These are phyloP conservation scores for Pogonus chalceus DNA, from an alignment of 1,140 invertebrate genomes.

Conservation along the genomic window DNA sequence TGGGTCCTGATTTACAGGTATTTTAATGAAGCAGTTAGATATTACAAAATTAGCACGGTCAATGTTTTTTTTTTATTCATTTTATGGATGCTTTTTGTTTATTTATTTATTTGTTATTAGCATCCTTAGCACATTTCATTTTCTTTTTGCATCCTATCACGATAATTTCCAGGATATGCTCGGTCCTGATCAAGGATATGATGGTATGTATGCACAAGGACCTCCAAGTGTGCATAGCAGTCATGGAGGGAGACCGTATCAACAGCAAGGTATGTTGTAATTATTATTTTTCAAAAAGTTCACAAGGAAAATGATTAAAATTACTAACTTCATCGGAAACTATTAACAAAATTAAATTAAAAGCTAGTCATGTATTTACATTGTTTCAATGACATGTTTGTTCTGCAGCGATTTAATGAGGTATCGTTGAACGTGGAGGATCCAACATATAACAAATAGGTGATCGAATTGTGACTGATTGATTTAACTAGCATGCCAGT, in stretches of 20 bases:
- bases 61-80: no score
- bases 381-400: slow-evolving; percentile 1
- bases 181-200: slow-evolving; percentile 83
- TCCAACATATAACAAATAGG: background rate
- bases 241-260: slow-evolving; percentile 61
- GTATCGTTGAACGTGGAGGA: background rate
- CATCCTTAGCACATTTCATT: slow-evolving; percentile 30
- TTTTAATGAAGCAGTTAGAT: no score
- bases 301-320: background rate
- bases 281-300: background rate
- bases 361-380: background rate
- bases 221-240: slow-evolving; percentile 70
- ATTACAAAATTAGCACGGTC: no score
- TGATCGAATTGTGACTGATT: background rate
- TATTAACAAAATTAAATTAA: background rate
- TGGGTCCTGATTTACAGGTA: slow-evolving; percentile 82
- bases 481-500: background rate
- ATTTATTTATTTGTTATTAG: slow-evolving; percentile 17
- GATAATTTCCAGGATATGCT: slow-evolving; percentile 66
- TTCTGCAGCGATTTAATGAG: slow-evolving; percentile 5
- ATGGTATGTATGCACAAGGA: slow-evolving; percentile 81
- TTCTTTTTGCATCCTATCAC: background rate
- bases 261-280: slow-evolving; percentile 63
- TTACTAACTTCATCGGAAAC: background rate
- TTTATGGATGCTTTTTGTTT: slow-evolving; percentile 15